phyloP scores from a whole-genome alignment of 1,140 invertebrate species.

The Caenorhabditis remanei region DNA sequence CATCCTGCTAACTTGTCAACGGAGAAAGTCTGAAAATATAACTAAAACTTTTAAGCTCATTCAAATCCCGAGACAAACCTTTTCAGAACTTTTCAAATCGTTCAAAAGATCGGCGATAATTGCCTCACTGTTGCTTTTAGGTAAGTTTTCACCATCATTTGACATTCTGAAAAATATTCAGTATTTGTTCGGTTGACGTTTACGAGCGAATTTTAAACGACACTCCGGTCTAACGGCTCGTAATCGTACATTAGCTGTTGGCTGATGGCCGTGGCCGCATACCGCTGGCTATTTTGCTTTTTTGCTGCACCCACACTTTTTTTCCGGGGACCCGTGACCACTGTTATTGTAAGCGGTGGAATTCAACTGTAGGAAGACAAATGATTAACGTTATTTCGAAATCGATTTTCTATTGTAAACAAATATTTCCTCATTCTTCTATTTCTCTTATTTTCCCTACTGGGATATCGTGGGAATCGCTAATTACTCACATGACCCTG shows the following conservation, averaged over 20 bases:
- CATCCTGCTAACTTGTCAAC: constrained; percentile 23
- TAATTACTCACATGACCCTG: constrained; percentile 32
- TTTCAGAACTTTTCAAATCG: constrained; percentile 24
- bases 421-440: neutral
- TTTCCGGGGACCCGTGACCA: constrained; percentile 3
- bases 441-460: neutral
- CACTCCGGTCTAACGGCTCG: neutral
- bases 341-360: neutral
- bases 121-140: neutral
- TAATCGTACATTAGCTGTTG: neutral
- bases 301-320: constrained; percentile 1
- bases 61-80: neutral
- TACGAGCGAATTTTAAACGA: neutral
- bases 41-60: neutral
- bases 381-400: neutral
- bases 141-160: neutral
- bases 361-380: neutral
- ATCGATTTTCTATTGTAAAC: neutral
- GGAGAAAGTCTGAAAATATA: neutral
- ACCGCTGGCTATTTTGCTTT: neutral
- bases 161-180: neutral
- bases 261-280: constrained; percentile 13
- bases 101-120: constrained; percentile 20
- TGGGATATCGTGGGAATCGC: neutral
- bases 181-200: neutral